Evolutionary conservation across 2,888 invertebrate species (phyloP), one percentile per base, ranked within the genome.

Genomic region (Notodonta ziczac): DNA sequence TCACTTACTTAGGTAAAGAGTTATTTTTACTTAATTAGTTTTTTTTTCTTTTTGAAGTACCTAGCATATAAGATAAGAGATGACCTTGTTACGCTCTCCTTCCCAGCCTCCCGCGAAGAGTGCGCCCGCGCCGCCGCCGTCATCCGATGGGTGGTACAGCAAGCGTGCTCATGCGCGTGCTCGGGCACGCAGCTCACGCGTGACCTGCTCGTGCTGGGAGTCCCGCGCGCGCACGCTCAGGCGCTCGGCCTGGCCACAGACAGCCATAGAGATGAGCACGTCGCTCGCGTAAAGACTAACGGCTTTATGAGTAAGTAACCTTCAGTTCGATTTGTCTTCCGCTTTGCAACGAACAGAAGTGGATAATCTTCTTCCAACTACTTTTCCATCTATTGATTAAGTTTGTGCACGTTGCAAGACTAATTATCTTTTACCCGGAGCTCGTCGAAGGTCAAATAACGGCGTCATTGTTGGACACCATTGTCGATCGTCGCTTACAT

Each of bases 91-190:
- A 24, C 24, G 46, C 3, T 42, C 14, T 14, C 14, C 7, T 48
- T 42, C 42, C 1, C 58, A 92, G 92, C 87, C 0, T 89, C 92
- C 0, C 88, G 93, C 24, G 90, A 85, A 0, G 93, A 93, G 61
- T 83, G 87, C 66, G 93, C 93, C 0, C 88, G 93, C n/a, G 91
- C 89, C 0, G 88, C 88, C 0, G 92, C 90, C 0, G 88, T 84
- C 0, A 78, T 90, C 54, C 90, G 93, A 62, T 93, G 93, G 93
- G 90, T 90, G 58, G 67, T 90, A 55, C 78, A 80, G 10, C 88
- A 90, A 40, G 80, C 91, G 0, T 84, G 88, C 69, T 78, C 87
- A 5, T 82, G 88, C 67, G 72, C 77, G 2, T 92, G 92, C 69
- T 66, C 82, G 6, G 86, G 88, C 2, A 74, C 86, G 7, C 88